Evolutionary conservation across 1,140 invertebrate genomes (phyloP), one percentile per base, ranked within the genome.

Genomic region (Camponotus vicinus): DNA sequence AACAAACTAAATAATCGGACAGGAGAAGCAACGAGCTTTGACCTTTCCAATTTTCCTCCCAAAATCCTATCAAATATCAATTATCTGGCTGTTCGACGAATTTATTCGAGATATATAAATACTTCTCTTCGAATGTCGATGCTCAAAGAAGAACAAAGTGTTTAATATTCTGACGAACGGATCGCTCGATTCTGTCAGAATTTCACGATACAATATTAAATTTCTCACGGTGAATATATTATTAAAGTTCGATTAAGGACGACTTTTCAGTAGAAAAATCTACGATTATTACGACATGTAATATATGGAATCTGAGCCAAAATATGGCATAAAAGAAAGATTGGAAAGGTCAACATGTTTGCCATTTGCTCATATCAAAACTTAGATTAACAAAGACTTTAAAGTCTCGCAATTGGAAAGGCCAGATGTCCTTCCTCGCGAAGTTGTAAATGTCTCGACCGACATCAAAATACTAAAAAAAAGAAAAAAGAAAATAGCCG

Each of bases 351-450:
- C 91, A 92, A 93, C 75, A 88, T 78, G 90, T 92, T 93, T 92
- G 93, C 89, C 88, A 93, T 92, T 93, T 93, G 92, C 93, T 94
- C 93, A 94, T 94, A 94, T 94, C 93, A 94, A 93, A 92, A 85
- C 85, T 87, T 88, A 92, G 88, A 86, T 87, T 89, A 91, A 87
- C 86, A 71, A 90, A 84, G 71, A 89, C 78, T 90, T 89, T 80
- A 15, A 70, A 88, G 66, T 85, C 89, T 88, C 79, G 87, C 87
- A 84, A 59, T 70, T 55, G 69, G 71, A 86, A 89, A 66, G 57
- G 42, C 61, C 52, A 34, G n/a, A 27, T 27, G 18, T 89, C 27
- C 69, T 83, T 52, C 73, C 71, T 73, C 64, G 66, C 70, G 75
- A 87, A 86, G 67, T 82, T 67, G 67, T 64, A 49, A 45, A 69